Conservation (phyloP, 1,140 invertebrate genomes). For the Melanaphis sacchari region DNA sequence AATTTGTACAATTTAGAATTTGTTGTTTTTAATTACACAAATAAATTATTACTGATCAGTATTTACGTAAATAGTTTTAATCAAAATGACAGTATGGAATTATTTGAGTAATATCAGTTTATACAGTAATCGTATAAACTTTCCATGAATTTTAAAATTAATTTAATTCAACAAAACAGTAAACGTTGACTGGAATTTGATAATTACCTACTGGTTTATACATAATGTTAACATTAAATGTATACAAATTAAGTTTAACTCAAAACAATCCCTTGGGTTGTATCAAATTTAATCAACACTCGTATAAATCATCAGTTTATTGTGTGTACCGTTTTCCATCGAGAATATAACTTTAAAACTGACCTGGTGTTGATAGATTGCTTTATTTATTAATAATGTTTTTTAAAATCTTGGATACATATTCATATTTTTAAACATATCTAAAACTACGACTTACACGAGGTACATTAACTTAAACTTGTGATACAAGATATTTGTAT, state of each 20-base stretch:
- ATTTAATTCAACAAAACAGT: too few relatives aligned
- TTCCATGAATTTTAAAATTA: too few relatives aligned
- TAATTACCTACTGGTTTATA: too few relatives aligned
- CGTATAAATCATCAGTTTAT: background rate
- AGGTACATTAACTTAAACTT: background rate
- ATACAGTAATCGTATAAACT: too few relatives aligned
- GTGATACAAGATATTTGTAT: background rate
- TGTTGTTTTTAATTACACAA: too few relatives aligned
- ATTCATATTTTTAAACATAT: background rate
- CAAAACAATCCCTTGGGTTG: background rate
- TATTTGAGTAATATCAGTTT: too few relatives aligned
- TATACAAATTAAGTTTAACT: background rate
- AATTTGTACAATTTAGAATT: too few relatives aligned
- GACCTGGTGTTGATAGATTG: background rate
- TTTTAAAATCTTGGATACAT: background rate
- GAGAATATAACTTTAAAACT: background rate
- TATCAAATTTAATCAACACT: background rate
- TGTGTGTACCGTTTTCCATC: background rate
- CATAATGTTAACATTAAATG: too few relatives aligned
- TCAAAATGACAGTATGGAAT: background rate
- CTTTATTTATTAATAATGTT: background rate
- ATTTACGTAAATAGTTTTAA: slow-evolving; percentile 7
- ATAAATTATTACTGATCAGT: background rate
- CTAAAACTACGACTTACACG: background rate
- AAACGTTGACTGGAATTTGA: too few relatives aligned